Base-by-base conservation (phyloP, 2,113 vertebrate species). In the Corythornis vintsioides region DNA sequence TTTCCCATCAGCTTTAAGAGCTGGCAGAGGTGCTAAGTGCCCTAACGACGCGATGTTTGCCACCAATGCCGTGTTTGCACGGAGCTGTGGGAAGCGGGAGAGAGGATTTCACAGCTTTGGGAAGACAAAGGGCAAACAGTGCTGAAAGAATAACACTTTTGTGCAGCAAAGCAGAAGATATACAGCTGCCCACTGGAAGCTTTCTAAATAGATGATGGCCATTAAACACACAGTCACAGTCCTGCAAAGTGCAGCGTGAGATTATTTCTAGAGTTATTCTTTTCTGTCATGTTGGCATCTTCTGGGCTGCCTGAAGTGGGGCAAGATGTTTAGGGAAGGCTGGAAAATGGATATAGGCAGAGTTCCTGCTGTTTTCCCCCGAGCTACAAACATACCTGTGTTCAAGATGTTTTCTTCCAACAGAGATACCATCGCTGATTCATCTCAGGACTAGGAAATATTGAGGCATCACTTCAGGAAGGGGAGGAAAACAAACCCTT, bases 81-180 rank as follows among this genome's bases (percentile, higher is more conserved):
- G 57, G 75, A 42, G 72, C 3, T 64, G 65, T 91, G 89, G 75
- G 95, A 88, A 94, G 72, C 14, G 2, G 72, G 61, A 91, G 57
- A 72, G 35, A 72, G 60, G 83, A 90, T 91, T 92, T 78, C 24
- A 8, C 13, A 61, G 53, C 76, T 81, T 81, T 80, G 76, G 73
- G 52, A 61, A 83, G 6, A 81, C 83, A 92, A 81, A 92, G 71
- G 40, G 26, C 63, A 84, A 91, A 80, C 42, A 4, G 70, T 70
- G 50, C 12, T 82, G 88, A 15, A 81, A 95, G 69, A 86, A 71
- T 47, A 63, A 72, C 65, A 33, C 55, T 91, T 83, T 3, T 83
- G 91, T 88, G 88, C 95, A 79, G 78, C 75, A 87, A 93, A 85
- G 25, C 86, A 95, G 91, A 87, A 90, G 86, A 73, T 21, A 17